These are phyloP conservation scores for Mermis nigrescens DNA, from an alignment of 2,888 invertebrate species.

Conservation along the genomic window DNA sequence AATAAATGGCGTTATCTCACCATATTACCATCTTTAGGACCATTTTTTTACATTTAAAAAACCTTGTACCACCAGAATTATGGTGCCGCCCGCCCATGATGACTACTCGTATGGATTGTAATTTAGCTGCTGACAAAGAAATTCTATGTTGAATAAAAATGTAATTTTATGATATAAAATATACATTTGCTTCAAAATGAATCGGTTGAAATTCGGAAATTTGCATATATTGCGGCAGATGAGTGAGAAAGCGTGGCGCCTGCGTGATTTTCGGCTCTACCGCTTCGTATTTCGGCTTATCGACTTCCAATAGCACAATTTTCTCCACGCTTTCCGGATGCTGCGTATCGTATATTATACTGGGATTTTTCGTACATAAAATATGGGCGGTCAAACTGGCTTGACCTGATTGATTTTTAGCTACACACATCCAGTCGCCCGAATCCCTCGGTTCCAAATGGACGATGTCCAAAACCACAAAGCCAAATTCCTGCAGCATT, in stretches of 20 bases:
- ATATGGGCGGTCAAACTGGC: not conserved
- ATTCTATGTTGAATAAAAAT: too few species aligned
- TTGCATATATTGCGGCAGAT: constrained; percentile 57
- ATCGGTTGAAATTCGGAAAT: constrained; percentile 71
- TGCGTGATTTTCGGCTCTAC: constrained; percentile 14
- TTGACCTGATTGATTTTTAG: constrained; percentile 30
- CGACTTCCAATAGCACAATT: constrained; percentile 10
- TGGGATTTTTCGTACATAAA: constrained; percentile 15
- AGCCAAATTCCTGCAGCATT: constrained; percentile 78
- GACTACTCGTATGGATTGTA: too few species aligned
- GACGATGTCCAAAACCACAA: constrained; percentile 43
- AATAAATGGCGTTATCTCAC: too few species aligned
- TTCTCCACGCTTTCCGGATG: constrained; percentile 77
- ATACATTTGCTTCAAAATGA: constrained; percentile 66
- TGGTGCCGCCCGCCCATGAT: too few species aligned
- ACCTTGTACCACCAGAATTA: too few species aligned
- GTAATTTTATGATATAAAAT: too few species aligned
- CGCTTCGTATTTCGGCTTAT: constrained; percentile 16
- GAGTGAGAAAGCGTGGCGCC: constrained; percentile 70
- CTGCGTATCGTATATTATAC: constrained; percentile 69
- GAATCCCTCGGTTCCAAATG: constrained; percentile 50
- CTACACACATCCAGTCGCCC: constrained; percentile 76
- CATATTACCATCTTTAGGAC: too few species aligned
- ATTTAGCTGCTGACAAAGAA: too few species aligned
- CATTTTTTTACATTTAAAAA: too few species aligned